Evolutionary conservation across 2,888 invertebrate genomes (phyloP).

Genomic region (Hoplodrina blanda): DNA sequence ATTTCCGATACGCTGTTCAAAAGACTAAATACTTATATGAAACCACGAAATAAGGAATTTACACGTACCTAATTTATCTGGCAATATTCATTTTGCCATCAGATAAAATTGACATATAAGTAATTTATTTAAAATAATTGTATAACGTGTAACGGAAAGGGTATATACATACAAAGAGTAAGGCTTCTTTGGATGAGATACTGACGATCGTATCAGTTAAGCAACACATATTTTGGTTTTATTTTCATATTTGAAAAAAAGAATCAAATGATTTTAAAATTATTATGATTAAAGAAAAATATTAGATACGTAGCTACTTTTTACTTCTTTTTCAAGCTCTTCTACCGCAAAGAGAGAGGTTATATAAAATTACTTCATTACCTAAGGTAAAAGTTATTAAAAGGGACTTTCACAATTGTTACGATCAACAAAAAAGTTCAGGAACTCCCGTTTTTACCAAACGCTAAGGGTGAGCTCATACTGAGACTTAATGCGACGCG

Average conservation of each 20-base stretch:
- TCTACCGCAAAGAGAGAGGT: neutral
- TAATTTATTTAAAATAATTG: neutral
- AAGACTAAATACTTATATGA: too few species aligned
- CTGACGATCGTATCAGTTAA: neutral
- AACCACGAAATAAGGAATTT: too few species aligned
- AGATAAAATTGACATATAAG: neutral
- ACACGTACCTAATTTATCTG: neutral
- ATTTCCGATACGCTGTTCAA: too few species aligned
- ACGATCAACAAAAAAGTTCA: constrained; percentile 14
- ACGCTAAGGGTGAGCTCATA: neutral
- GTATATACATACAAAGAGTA: too few species aligned
- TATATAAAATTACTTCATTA: neutral
- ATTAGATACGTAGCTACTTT: neutral
- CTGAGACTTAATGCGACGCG: neutral
- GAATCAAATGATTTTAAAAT: too few species aligned
- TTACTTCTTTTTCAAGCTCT: constrained; percentile 16
- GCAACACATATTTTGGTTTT: neutral
- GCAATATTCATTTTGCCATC: neutral
- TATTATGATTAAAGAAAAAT: neutral
- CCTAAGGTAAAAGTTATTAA: constrained; percentile 18
- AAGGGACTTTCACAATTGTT: constrained; percentile 24
- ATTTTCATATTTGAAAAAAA: too few species aligned
- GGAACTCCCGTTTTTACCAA: constrained; percentile 16
- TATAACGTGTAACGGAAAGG: too few species aligned
- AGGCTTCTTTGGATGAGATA: too few species aligned